Base-by-base conservation (phyloP, 2,888 invertebrate genomes). In the Gymnoscelis rufifasciata region DNA sequence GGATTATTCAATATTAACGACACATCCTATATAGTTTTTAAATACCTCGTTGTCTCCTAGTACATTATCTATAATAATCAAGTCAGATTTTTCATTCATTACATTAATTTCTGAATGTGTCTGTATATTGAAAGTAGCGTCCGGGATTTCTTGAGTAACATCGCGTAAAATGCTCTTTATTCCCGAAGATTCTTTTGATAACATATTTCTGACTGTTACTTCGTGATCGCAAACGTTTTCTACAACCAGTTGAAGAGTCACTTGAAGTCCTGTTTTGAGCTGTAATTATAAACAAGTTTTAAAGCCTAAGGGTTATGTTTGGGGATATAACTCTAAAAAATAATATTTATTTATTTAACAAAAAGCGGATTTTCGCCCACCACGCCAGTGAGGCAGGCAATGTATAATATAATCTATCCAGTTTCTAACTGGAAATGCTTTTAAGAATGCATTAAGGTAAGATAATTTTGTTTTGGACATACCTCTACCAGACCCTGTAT, bases 211-310 rank as follows among this genome's bases (percentile, higher is more conserved):
- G 0, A 66, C 44, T 47, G 59, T 64, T n/a, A 76, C 50, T 13
- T 33, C 29, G 7, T 54, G 51, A 4, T 52, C 28, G 1, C 26
- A 19, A 7, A 51, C 42, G 43, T 76, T 78, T 39, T 78, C 74
- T 1, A 57, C 53, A 24, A 76, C 52, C 4, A 77, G 64, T 70
- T 78, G 76, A 2, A 78, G 41, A 11, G 63, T 65, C 35, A 75
- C 52, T 47, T 68, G 62, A 1, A 78, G 37, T n/a, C 66, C 69
- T 14, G 62, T 60, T 49, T 68, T 57, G 0, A 73, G 24, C 76
- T 78, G 53, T n/a, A n/a, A n/a, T n/a, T n/a, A n/a, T n/a, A n/a
- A n/a, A n/a, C n/a, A n/a, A n/a, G n/a, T n/a, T n/a, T n/a, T n/a
- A n/a, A n/a, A n/a, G n/a, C n/a, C n/a, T n/a, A n/a, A n/a, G n/a